phyloP scores from a whole-genome alignment of 2,113 vertebrate genomes.

The Mastomys natalensis region DNA sequence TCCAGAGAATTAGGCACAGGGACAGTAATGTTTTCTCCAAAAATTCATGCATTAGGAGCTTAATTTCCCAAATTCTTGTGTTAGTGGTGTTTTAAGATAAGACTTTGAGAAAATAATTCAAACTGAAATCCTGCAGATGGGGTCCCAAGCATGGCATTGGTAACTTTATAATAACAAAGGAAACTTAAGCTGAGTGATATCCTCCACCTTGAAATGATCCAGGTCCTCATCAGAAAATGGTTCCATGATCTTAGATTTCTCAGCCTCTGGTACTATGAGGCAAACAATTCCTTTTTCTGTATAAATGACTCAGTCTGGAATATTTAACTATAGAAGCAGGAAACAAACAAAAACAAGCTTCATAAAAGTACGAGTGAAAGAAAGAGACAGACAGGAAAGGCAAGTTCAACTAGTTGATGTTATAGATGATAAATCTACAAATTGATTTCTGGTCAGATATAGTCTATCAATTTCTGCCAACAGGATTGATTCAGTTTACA shows the following conservation, averaged over 20 bases:
- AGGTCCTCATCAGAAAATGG: not conserved
- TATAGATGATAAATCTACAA: not conserved
- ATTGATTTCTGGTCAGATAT: not conserved
- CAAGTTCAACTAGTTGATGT: not conserved
- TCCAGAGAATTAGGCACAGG: not conserved
- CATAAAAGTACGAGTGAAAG: not conserved
- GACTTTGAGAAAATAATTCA: not conserved
- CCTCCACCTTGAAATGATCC: not conserved
- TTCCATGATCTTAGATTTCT: not conserved
- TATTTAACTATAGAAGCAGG: not conserved
- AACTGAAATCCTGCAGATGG: not conserved
- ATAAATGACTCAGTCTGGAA: not conserved
- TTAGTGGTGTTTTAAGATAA: not conserved
- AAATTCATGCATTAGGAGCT: not conserved
- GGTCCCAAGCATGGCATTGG: too few relatives aligned
- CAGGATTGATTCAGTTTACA: not conserved
- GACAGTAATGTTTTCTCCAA: not conserved
- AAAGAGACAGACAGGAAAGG: not conserved
- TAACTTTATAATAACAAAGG: not conserved
- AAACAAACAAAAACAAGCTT: not conserved
- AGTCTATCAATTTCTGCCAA: not conserved
- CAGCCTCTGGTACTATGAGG: not conserved
- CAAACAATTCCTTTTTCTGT: not conserved
- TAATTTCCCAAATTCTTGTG: not conserved
- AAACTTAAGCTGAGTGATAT: too few relatives aligned